phyloP scores from a whole-genome alignment of 2,113 vertebrate species.

The Nothobranchius kuhntae region DNA sequence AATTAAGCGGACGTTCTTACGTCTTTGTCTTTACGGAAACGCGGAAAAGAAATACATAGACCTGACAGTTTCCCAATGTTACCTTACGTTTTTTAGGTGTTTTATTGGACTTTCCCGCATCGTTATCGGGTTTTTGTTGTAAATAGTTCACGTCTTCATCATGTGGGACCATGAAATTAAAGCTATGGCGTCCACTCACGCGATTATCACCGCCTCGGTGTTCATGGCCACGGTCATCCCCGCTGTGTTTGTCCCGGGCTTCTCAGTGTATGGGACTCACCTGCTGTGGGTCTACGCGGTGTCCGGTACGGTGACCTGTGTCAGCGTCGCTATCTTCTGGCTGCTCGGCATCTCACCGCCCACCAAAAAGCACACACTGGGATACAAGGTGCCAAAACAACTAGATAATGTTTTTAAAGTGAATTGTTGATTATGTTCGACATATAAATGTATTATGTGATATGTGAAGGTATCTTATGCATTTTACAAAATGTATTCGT shows the following conservation, averaged over 20 bases:
- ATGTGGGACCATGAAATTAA: conserved; percentile 89
- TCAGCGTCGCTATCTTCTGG: conserved; percentile 84
- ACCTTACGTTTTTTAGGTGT: background rate
- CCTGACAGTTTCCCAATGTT: background rate
- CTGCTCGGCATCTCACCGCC: conserved; percentile 82
- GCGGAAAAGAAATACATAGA: background rate
- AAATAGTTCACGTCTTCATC: background rate
- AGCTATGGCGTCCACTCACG: conserved; percentile 85
- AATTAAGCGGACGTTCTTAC: conserved; percentile 24
- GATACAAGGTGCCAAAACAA: conserved; percentile 82
- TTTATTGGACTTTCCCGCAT: background rate
- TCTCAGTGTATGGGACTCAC: conserved; percentile 87
- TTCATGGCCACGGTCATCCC: conserved; percentile 82
- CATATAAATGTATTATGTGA: too few species aligned
- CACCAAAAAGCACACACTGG: conserved; percentile 85
- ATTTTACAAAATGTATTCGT: too few species aligned
- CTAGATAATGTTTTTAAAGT: background rate
- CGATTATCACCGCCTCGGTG: conserved; percentile 79
- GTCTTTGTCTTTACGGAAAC: conserved; percentile 68
- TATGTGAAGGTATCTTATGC: background rate
- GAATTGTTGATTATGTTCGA: background rate
- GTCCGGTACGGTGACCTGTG: conserved; percentile 76
- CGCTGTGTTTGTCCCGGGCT: conserved; percentile 79
- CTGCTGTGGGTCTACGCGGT: conserved; percentile 87
- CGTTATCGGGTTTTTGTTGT: rapidly evolving